Base-by-base conservation (phyloP, 2,797 vertebrate genomes). In the Notolepis coatsorum region DNA sequence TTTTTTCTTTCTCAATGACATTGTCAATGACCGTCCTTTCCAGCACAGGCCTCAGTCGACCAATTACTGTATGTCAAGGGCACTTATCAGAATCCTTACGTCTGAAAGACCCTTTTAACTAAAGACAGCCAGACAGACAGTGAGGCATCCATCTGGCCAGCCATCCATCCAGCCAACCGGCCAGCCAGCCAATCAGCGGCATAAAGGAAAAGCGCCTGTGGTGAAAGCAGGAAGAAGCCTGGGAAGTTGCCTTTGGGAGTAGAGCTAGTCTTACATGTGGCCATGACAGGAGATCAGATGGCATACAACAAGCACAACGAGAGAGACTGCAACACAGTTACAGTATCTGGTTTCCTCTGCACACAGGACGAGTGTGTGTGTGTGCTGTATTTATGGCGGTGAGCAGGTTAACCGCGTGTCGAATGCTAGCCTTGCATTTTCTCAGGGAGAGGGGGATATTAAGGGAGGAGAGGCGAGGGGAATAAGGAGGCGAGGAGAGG, bases 211-310 rank as follows among this genome's bases (percentile, higher is more conserved):
- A 7, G 76, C 80, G 77, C 80, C 73, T 67, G 86, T 12, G 78
- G 80, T 85, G 72, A 41, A 68, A 73, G 82, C 82, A 82, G 81
- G 79, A 88, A 86, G 71, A 65, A 9, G 57, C 52, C 61, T 42
- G 62, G 68, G 48, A 53, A 74, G 69, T 50, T 56, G 54, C 59
- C 52, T 33, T 31, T 58, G 63, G 30, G 74, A 69, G 68, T 56
- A 66, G 62, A n/a, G 72, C 38, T 48, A 66, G 67, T 54, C 72
- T 75, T 38, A 39, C 51, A 23, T 75, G 75, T 65, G 75, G 74
- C 48, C 72, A 42, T 23, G 56, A 67, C 12, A 33, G 66, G 61
- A 65, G 61, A 48, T 71, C 65, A 66, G 58, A 79, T 53, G 60
- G 67, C 69, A 72, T 46, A 55, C 41, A 27, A 46, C 25, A 54